Base-by-base conservation (phyloP, 1,140 invertebrate genomes). In the Prorops nasuta region DNA sequence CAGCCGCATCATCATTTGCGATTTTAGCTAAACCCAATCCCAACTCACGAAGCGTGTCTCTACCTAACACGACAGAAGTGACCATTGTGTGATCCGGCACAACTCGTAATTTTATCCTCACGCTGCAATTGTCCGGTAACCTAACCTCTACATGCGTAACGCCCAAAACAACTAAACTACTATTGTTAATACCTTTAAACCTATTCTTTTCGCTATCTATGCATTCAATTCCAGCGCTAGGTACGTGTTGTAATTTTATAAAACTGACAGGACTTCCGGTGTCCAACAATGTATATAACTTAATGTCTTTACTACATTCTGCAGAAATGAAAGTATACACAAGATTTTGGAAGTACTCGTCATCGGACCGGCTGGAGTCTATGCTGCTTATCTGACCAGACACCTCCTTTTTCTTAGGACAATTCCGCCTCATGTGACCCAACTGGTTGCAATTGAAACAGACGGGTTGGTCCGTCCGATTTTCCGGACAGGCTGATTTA, bases 211-310 rank as follows among this genome's bases (percentile, higher is more conserved):
- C 32, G 22, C 22, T n/a, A 15, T 39, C 43, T 8, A n/a, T n/a
- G n/a, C n/a, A n/a, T n/a, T n/a, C n/a, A n/a, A n/a, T n/a, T n/a
- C n/a, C 17, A 14, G 10, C 12, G 1, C n/a, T 22, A 55, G 1
- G 1, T 32, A 12, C 16, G 40, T 9, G 31, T 10, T 32, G 8
- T 31, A 14, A 7, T 43, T 52, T 56, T 3, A 51, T 19, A 46
- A 55, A 46, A 37, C 43, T 51, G 10, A 42, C 40, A 1, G 42
- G 22, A 22, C 44, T 46, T 2, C 39, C 44, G 24, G 39, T 24
- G 41, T 52, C 45, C 1, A 34, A 28, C 10, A 36, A 9, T 8
- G 38, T 40, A n/a, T 20, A n/a, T 42, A 16, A 1, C 0, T 18
- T n/a, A 28, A 40, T n/a, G 3, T 0, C 34, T 10, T 8, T 24